These are phyloP conservation scores for Coregonus suidteri DNA, from an alignment of 2,797 vertebrate species.

Conservation along the genomic window DNA sequence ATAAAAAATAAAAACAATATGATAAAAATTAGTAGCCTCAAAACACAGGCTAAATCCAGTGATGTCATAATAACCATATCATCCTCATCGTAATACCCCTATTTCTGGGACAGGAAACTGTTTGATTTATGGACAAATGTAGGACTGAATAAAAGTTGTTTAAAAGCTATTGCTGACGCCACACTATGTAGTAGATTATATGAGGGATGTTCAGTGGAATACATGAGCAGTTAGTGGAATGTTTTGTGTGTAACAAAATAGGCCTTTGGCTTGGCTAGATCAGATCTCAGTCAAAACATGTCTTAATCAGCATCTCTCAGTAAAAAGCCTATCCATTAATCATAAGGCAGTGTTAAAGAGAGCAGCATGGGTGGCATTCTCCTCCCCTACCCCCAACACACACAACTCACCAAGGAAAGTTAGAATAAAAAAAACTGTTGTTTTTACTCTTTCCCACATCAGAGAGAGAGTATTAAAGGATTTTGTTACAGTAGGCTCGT, in stretches of 20 bases:
- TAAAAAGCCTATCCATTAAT: conserved; percentile 77
- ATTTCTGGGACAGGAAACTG: conserved; percentile 39
- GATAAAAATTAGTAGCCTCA: neutral
- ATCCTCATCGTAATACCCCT: conserved; percentile 47
- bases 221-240: conserved; percentile 72
- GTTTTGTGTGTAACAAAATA: conserved; percentile 79
- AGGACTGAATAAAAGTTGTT: conserved; percentile 41
- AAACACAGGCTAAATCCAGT: conserved; percentile 21
- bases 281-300: conserved; percentile 78
- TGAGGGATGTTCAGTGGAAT: conserved; percentile 69
- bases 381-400: conserved; percentile 35
- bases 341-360: conserved; percentile 67
- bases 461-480: conserved; percentile 69
- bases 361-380: conserved; percentile 78
- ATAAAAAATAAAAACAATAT: neutral
- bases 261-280: conserved; percentile 78
- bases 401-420: conserved; percentile 50
- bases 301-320: conserved; percentile 77
- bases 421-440: conserved; percentile 55
- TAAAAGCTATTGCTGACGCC: conserved; percentile 45
- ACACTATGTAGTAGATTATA: conserved; percentile 64
- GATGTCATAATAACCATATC: conserved; percentile 34
- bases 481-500: conserved; percentile 56
- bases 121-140: conserved; percentile 66
- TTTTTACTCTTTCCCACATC: conserved; percentile 69